Evolutionary conservation across 2,797 vertebrate species (phyloP).

Genomic region (Eulemur albifrons): DNA sequence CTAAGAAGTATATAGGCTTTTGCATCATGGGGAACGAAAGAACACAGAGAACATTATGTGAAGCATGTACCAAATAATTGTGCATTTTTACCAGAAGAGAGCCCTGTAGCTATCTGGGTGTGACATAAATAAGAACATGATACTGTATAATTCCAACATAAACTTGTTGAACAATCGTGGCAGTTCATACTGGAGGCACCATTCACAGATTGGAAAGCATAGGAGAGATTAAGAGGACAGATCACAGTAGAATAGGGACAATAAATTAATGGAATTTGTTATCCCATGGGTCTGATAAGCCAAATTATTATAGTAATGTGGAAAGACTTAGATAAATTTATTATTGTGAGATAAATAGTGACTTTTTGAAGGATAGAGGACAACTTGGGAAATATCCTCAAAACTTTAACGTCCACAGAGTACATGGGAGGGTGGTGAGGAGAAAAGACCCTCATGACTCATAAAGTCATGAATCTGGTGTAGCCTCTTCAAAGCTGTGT

Average conservation of each 20-base stretch:
- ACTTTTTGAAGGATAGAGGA: not conserved
- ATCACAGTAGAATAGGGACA: not conserved
- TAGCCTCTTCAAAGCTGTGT: not conserved
- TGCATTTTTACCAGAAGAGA: not conserved
- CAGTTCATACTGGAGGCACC: fast-evolving
- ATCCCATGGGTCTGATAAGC: not conserved
- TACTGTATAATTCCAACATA: not conserved
- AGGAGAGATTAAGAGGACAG: not conserved
- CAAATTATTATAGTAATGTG: not conserved
- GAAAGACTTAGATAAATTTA: not conserved
- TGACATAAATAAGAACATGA: not conserved
- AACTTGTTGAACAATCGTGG: not conserved
- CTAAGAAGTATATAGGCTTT: not conserved
- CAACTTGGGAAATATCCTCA: not conserved
- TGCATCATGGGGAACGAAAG: not conserved
- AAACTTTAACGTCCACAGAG: not conserved
- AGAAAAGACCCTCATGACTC: not conserved
- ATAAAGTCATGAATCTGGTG: not conserved
- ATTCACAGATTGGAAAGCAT: not conserved
- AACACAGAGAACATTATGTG: not conserved
- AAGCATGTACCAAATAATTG: not conserved
- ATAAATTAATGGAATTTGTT: not conserved
- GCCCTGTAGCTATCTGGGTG: not conserved
- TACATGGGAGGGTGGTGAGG: fast-evolving
- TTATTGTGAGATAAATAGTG: not conserved